These are phyloP conservation scores for Eupeodes latifasciatus DNA, from an alignment of 2,888 invertebrate species.

Conservation along the genomic window DNA sequence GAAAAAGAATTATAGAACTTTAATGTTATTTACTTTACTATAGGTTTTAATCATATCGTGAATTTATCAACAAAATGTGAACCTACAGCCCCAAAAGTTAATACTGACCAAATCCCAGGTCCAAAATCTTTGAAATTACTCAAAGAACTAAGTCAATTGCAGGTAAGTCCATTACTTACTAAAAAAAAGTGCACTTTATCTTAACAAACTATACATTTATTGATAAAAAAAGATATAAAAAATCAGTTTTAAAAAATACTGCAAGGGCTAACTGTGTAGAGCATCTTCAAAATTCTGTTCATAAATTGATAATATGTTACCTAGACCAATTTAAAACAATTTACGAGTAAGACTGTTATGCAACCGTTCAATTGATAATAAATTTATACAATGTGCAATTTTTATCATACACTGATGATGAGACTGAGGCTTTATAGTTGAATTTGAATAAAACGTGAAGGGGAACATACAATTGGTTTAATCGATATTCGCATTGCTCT, in stretches of 20 bases:
- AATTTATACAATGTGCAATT: neutral
- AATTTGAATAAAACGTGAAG: neutral
- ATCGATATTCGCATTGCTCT: neutral
- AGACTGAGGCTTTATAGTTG: neutral
- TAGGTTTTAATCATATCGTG: conserved; percentile 25
- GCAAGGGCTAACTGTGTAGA: neutral
- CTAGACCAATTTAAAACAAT: conserved; percentile 13
- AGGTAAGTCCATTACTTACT: conserved; percentile 25
- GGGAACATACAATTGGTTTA: neutral
- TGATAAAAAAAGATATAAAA: neutral
- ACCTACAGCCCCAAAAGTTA: conserved; percentile 34
- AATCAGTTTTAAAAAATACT: neutral
- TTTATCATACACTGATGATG: neutral
- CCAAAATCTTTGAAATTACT: conserved; percentile 58
- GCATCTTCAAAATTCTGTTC: neutral
- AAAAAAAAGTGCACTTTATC: neutral
- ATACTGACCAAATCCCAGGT: conserved; percentile 52
- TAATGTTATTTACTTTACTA: neutral
- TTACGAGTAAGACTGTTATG: conserved; percentile 13
- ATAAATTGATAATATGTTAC: neutral
- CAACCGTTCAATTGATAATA: conserved; percentile 22
- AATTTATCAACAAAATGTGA: conserved; percentile 40
- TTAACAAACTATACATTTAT: neutral
- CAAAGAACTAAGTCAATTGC: conserved; percentile 35
- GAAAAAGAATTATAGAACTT: too few relatives aligned